A percentile compares a stretch with the other conserved stretches of the same genome.
Evolutionary conservation across 2,113 vertebrate species (phyloP).

Genomic region (Neotragus moschatus): DNA sequence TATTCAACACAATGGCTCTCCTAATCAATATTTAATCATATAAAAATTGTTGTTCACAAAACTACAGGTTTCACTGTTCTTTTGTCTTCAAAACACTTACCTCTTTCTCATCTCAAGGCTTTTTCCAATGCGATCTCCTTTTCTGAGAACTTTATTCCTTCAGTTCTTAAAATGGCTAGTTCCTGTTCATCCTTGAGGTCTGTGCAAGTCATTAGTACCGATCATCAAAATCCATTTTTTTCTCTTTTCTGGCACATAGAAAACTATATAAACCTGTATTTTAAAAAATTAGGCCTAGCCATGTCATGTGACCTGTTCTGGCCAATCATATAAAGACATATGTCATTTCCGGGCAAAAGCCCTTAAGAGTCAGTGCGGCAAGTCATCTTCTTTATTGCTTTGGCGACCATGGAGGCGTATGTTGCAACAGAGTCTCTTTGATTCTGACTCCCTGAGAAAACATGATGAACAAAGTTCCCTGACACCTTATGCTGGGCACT

Average conservation of each 20-base stretch:
- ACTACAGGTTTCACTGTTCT: neutral
- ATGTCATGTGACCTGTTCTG: neutral
- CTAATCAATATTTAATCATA: neutral
- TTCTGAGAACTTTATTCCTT: neutral
- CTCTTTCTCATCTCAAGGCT: neutral
- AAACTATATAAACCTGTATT: neutral
- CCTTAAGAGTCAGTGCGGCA: neutral
- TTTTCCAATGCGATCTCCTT: neutral
- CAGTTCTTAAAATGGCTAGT: neutral
- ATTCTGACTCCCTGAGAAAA: neutral
- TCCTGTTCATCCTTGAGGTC: neutral
- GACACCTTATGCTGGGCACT: neutral
- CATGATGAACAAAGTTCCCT: neutral
- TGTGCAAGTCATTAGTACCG: neutral
- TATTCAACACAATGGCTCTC: neutral
- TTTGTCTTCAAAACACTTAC: neutral
- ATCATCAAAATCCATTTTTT: neutral
- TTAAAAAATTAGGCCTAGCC: neutral
- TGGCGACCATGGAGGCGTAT: rapidly evolving
- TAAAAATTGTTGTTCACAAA: neutral
- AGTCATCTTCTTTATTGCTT: neutral
- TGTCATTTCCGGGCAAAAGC: neutral
- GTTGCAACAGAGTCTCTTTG: neutral
- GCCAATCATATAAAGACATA: neutral
- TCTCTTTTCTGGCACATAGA: neutral